Conservation (phyloP, 2,888 invertebrate species). For the Orthonevra nobilis region DNA sequence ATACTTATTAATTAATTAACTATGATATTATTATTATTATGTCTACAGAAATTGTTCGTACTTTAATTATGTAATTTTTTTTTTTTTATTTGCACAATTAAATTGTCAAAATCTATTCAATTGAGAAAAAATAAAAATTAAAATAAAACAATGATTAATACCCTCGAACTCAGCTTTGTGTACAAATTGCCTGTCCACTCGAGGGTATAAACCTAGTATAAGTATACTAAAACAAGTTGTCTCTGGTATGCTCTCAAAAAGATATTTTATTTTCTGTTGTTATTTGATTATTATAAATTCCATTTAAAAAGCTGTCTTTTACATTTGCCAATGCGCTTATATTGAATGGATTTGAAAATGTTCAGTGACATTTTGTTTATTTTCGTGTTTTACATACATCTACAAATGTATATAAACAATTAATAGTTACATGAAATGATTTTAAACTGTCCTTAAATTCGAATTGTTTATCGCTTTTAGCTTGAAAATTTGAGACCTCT, state of each 20-base stretch:
- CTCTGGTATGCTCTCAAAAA: slow-evolving; percentile 56
- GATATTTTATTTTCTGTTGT: slow-evolving; percentile 28
- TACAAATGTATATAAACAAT: slow-evolving; percentile 1
- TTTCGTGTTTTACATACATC: too few species aligned
- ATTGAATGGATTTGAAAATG: too few species aligned
- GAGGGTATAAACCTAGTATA: slow-evolving; percentile 2
- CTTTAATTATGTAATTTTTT: slow-evolving; percentile 29
- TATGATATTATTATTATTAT: slow-evolving; percentile 31
- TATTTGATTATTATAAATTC: slow-evolving; percentile 26
- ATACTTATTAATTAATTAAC: slow-evolving; percentile 49
- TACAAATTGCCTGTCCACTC: slow-evolving; percentile 1
- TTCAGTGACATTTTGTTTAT: too few species aligned
- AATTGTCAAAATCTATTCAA: slow-evolving; percentile 56
- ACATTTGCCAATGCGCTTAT: slow-evolving; percentile 9
- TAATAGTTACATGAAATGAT: not conserved
- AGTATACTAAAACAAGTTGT: slow-evolving; percentile 53
- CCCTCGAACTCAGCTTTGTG: too few species aligned
- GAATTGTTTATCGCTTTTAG: slow-evolving; percentile 3
- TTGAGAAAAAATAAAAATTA: slow-evolving; percentile 4
- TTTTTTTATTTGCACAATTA: slow-evolving; percentile 59
- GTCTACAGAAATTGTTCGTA: slow-evolving; percentile 25
- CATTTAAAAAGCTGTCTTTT: slow-evolving; percentile 47
- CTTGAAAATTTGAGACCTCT: slow-evolving; percentile 12
- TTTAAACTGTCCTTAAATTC: slow-evolving; percentile 27
- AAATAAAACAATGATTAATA: too few species aligned